phyloP scores from a whole-genome alignment of 2,797 vertebrate species.

The Onychomys torridus region DNA sequence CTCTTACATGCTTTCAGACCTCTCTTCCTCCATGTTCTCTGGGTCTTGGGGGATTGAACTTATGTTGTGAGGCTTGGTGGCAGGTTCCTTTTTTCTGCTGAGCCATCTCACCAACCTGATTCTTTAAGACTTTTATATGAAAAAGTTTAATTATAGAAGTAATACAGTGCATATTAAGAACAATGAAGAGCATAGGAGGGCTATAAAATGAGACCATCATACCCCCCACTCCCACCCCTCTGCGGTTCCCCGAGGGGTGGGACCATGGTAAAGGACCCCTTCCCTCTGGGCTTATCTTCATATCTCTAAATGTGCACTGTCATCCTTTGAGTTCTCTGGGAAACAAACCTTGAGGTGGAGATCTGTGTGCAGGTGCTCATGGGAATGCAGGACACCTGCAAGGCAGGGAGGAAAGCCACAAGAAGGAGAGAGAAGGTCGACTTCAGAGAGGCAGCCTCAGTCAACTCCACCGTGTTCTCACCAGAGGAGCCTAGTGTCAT shows the following conservation, averaged over 20 bases:
- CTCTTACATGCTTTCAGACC: background rate
- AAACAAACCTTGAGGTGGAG: background rate
- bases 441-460: background rate
- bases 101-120: background rate
- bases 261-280: background rate
- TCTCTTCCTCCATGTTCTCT: background rate
- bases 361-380: background rate
- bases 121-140: background rate
- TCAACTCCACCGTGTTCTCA: background rate
- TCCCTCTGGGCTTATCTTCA: background rate
- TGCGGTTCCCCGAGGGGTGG: background rate
- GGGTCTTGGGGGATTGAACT: background rate
- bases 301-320: background rate
- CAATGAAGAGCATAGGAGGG: background rate
- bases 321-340: background rate
- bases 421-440: background rate
- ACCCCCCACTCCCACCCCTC: background rate
- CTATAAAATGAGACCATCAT: background rate
- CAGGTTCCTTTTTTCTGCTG: background rate
- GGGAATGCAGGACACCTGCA: background rate
- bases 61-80: background rate
- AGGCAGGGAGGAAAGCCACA: background rate
- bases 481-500: background rate
- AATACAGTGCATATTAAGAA: background rate
- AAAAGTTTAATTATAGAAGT: background rate